Percentiles rank a stretch among this genome's conserved stretches.
These are phyloP conservation scores for Drosophila azteca DNA, from an alignment of 1,140 invertebrate species.

Conservation along the genomic window DNA sequence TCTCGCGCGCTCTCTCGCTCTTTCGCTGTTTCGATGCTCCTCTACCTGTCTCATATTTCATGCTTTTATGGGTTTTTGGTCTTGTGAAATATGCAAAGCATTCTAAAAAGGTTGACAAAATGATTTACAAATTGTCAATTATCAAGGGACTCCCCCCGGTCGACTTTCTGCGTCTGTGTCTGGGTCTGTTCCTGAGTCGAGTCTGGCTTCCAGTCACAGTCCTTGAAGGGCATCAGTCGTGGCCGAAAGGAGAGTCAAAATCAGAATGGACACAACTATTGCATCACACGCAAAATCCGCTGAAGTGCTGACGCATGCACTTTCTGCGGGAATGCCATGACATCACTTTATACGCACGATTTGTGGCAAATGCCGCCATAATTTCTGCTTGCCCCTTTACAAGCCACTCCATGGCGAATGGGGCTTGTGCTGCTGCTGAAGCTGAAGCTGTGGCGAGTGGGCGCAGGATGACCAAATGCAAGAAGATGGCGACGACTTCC, in stretches of 20 bases:
- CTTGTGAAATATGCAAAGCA: slow-evolving; percentile 66
- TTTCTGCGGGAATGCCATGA: slow-evolving; percentile 53
- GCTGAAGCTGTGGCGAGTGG: slow-evolving; percentile 51
- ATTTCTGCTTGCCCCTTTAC: slow-evolving; percentile 50
- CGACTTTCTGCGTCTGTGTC: not conserved
- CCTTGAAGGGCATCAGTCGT: no score
- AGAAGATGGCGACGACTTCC: slow-evolving; percentile 79
- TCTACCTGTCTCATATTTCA: not conserved
- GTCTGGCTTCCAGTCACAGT: no score
- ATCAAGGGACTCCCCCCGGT: slow-evolving; percentile 24
- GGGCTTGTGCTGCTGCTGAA: not conserved
- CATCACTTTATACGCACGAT: slow-evolving; percentile 81
- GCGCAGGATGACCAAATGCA: slow-evolving; percentile 79
- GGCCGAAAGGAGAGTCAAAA: not conserved
- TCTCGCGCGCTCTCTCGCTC: not conserved
- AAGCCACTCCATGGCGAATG: no score
- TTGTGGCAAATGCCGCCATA: slow-evolving; percentile 80
- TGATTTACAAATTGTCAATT: slow-evolving; percentile 68
- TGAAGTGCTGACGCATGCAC: slow-evolving; percentile 74
- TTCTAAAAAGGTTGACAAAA: slow-evolving; percentile 55
- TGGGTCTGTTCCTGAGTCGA: slow-evolving; percentile 9
- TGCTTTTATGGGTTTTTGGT: slow-evolving; percentile 44
- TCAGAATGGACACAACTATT: slow-evolving; percentile 45
- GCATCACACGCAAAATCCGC: slow-evolving; percentile 60
- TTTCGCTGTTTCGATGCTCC: slow-evolving; percentile 19